Evolutionary conservation across 1,140 invertebrate genomes (phyloP), one percentile per base, ranked within the genome.

Genomic region (Lordiphosa stackelbergi): DNA sequence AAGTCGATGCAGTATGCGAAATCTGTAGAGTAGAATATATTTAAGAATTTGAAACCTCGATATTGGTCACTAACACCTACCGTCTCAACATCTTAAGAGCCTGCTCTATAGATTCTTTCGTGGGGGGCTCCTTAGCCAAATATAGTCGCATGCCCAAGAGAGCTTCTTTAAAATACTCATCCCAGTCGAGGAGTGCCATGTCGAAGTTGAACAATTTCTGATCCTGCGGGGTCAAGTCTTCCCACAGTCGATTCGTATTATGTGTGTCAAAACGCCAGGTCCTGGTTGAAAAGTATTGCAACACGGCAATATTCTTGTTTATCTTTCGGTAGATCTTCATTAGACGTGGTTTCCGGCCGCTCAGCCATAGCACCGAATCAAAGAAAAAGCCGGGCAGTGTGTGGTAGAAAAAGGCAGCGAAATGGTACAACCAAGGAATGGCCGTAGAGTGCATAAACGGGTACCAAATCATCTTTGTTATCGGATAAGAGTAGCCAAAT

Each of bases 261-360:
- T 88, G 83, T 70, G 92, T 92, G 7, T 89, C 79, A 70, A 95
- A 95, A 34, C 89, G 88, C 93, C 93, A 95, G 59, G 92, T 87
- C 11, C 90, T 85, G 0, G 89, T 88, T 2, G 91, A 90, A 77
- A 95, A 95, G 60, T 92, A 94, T n/a, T 91, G 89, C 19, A 95
- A 87, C 2, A 91, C 90, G 3, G 87, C 86, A 1, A 91, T 89
- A 42, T 93, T 92, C 69, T 92, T 91, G 45, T 92, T 89, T 24
- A 95, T 90, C 83, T 93, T 93, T 10, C 88, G 88, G 69, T 95
- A 95, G 1, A 93, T 90, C 69, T 91, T 91, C 2, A 91, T 87
- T 88, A 95, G 16, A 0, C 59, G 47, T 7, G 65, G 66, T 31
- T 60, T 59, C 4, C 70, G 36, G 4, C 91, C 90, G 3, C 81